Base-by-base conservation (phyloP, 2,797 vertebrate genomes). In the Myoxocephalus aenaeus region DNA sequence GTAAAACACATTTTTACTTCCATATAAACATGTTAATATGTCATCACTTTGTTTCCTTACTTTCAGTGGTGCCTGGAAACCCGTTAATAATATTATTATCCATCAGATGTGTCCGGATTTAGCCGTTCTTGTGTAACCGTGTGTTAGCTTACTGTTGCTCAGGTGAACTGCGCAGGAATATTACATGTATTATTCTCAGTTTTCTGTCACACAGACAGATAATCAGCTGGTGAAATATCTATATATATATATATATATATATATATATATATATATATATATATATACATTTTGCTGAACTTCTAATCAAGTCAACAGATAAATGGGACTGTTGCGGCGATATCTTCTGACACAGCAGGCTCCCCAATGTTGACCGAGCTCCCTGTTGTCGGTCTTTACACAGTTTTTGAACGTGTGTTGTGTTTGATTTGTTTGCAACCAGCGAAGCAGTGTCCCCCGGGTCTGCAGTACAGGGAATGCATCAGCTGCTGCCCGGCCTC, bases 401-500 rank as follows among this genome's bases (percentile, higher is more conserved):
- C 34, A 6, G 14, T 15, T 72, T 79, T 57, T 70, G 7, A 6
- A 34, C 27, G 1, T 18, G 0, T 17, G 27, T 77, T 56, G 13
- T 77, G 90, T 81, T 61, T 74, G 9, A 4, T 67, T 82, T n/a
- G 3, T 42, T 32, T 83, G 58, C 7, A 83, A 80, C 56, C 80
- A 98, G 90, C 84, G 50, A 84, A 87, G 69, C 93, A 92, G 80
- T 95, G 96, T 87, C 93, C 96, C n/a, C 80, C 88, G 0, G 94
- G 93, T 48, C 93, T 99, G 46, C 90, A 90, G 81, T 95, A 96
- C 93, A 96, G 92, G 0, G 98, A 99, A 57, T 99, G 98, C 65
- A 96, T 99, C 69, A 92, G 93, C 86, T 99, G 97, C 92, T 99
- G 98, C 81, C 98, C 98, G 0, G 92, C 90, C n/a, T 94, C 96